These are phyloP conservation scores for Eulacestoma nigropectus DNA, from an alignment of 2,113 vertebrate species.

Conservation along the genomic window DNA sequence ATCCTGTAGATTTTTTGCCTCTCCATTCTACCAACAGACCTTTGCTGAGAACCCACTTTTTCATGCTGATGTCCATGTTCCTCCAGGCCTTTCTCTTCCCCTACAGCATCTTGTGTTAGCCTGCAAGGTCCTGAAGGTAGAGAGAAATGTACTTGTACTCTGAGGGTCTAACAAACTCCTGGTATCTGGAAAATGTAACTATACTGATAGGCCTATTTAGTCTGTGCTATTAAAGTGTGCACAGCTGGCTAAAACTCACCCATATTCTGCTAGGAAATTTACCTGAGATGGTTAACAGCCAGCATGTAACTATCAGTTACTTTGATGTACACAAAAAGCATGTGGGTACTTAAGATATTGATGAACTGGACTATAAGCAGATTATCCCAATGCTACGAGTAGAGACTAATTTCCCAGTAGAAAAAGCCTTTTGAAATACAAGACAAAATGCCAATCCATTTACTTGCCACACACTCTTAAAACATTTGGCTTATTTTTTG, in stretches of 20 bases:
- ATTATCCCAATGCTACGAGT: background rate
- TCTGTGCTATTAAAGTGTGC: background rate
- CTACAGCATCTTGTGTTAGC: background rate
- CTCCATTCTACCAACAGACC: background rate
- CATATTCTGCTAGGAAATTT: background rate
- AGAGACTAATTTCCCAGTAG: constrained; percentile 34
- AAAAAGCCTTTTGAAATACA: constrained; percentile 46
- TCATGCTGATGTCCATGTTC: background rate
- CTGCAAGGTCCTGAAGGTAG: background rate
- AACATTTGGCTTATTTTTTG: background rate
- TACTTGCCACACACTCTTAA: background rate
- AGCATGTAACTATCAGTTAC: background rate
- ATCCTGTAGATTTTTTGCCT: background rate
- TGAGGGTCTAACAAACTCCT: background rate
- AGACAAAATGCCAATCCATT: constrained; percentile 43
- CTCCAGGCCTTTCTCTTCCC: background rate
- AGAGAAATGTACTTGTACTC: background rate
- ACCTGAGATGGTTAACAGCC: background rate
- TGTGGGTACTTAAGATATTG: constrained; percentile 32
- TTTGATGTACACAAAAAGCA: background rate
- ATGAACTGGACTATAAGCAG: constrained; percentile 43
- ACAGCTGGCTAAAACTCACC: background rate
- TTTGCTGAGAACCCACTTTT: background rate
- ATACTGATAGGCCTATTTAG: background rate
- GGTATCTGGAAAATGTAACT: background rate